A percentile compares a stretch with the other conserved stretches of the same genome.
These are phyloP conservation scores for Eupithecia centaureata DNA, from an alignment of 2,888 invertebrate species.

Conservation along the genomic window DNA sequence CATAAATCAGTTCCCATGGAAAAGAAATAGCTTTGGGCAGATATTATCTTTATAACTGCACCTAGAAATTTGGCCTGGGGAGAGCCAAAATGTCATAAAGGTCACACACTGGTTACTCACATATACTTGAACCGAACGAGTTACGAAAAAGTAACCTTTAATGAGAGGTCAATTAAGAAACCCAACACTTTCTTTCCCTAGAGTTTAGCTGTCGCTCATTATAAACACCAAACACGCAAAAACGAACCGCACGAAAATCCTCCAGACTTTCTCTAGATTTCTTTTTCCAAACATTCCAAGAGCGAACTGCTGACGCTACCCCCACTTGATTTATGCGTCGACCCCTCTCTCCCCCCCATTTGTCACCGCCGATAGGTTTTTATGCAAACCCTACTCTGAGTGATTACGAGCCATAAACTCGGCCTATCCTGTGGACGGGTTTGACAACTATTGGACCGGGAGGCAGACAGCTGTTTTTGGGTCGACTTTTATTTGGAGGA, in stretches of 20 bases:
- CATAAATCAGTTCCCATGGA: too few relatives aligned
- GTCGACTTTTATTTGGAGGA: not conserved
- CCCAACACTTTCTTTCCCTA: not conserved
- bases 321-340: conserved; percentile 54
- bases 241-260: not conserved
- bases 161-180: not conserved
- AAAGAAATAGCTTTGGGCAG: too few relatives aligned
- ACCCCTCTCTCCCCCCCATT: conserved; percentile 56
- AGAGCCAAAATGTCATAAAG: too few relatives aligned
- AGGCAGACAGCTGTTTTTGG: not conserved
- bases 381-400: conserved; percentile 59
- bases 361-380: conserved; percentile 57
- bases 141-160: too few relatives aligned
- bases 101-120: too few relatives aligned
- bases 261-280: conserved; percentile 5
- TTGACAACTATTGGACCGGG: conserved; percentile 16
- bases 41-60: too few relatives aligned
- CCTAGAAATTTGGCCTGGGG: too few relatives aligned
- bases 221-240: not conserved
- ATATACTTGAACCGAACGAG: too few relatives aligned
- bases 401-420: conserved; percentile 48
- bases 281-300: conserved; percentile 9
- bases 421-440: conserved; percentile 18
- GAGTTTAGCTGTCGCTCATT: not conserved
- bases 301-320: conserved; percentile 40